Base-by-base conservation (phyloP, 2,888 invertebrate species). In the Orchestes rusci region DNA sequence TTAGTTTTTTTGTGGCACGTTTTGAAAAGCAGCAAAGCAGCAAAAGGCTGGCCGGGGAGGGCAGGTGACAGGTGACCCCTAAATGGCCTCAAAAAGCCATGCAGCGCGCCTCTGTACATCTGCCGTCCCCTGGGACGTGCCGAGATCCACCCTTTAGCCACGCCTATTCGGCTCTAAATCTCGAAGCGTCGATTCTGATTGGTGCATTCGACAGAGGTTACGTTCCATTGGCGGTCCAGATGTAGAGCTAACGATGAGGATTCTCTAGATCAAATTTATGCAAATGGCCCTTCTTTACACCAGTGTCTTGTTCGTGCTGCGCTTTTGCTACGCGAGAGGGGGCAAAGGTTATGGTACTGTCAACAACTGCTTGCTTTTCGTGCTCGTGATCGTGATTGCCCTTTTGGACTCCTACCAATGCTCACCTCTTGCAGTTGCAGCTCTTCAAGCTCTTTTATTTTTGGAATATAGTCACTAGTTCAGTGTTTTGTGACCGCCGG, bases 241-340 rank as follows among this genome's bases (percentile, higher is more conserved):
- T 41, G 42, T 44, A 40, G 47, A 43, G 23, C 41, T 32, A 48
- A 42, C 41, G 45, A 41, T 48, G 48, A 51, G 48, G 51, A 51
- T 48, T 43, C 51, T 51, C 51, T 51, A 48, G 16, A 48, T 39
- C 37, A 48, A 51, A 51, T 45, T 51, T 48, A 51, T 51, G 51
- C 48, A 51, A 51, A 51, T 51, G 51, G 51, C 51, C 48, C 51
- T 51, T 51, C 51, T 51, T 51, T 48, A 51, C 48, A 45, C 43
- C 51, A 51, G 51, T 48, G 48, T 51, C 51, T 51, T 48, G 48
- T 51, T 51, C 45, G 51, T 51, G 51, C 51, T 51, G 51, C 51
- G 48, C 51, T 51, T 51, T 51, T 51, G 48, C 48, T 12, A 51
- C 31, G 45, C 43, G 27, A 51, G 51, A 45, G 51, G 48, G 51